Base-by-base conservation (phyloP, 2,888 invertebrate species). In the Andrena bucephala region DNA sequence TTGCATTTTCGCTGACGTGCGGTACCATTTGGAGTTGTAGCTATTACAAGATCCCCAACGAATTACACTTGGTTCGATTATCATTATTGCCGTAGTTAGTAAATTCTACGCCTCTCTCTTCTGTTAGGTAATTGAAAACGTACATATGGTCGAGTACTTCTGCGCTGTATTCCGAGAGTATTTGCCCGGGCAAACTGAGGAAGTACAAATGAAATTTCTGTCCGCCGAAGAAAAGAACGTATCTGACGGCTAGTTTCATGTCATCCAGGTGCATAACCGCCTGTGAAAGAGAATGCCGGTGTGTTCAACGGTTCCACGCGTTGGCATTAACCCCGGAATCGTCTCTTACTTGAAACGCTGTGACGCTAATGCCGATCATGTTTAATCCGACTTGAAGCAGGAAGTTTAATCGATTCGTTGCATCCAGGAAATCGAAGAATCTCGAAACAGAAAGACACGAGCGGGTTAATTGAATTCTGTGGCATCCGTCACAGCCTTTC, bases 21-120 rank as follows among this genome's bases (percentile, higher is more conserved):
- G 10, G 48, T 82, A 84, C 84, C 84, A 84, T 8, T 60, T 31
- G 1, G 76, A 48, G 2, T 8, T 31, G 4, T 16, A 62, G 52
- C 62, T 71, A 10, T 70, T n/a, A 1, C 5, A n/a, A 33, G 8
- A 31, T 10, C 20, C 13, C 7, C 2, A 1, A 1, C 2, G 13
- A 5, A 27, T 42, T 65, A 5, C 4, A 0, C 13, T 29, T 66
- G 29, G n/a, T 6, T 31, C 13, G 16, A 24, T 13, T 3, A 24
- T 3, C 31, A 24, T 13, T 3, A 31, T 3, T 50, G 7, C 16
- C 0, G 20, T 3, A 42, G 0, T 4, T 16, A 42, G 16, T 16
- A 42, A 42, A 42, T 42, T 4, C 16, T 16, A 16, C 42, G 16
- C 5, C 13, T 4, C 42, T 1, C 16, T 42, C 1, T 16, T 42